phyloP scores from a whole-genome alignment of 1,140 invertebrate species.

The Phortica variegata region DNA sequence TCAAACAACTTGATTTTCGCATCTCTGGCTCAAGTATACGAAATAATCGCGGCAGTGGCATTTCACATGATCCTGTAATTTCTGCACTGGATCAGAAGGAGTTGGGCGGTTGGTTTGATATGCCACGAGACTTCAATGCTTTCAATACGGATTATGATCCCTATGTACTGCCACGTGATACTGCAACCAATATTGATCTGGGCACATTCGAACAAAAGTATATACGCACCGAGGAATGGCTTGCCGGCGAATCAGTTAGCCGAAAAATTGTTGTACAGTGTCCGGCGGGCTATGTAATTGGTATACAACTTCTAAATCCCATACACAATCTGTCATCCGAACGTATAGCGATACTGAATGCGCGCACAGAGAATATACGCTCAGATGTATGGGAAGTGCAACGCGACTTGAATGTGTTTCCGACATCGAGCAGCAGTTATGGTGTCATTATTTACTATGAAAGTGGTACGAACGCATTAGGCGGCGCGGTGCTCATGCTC shows the following conservation, averaged over 20 bases:
- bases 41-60: constrained; percentile 84
- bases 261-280: constrained; percentile 66
- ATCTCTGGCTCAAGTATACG: constrained; percentile 76
- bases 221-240: constrained; percentile 69
- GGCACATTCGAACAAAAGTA: constrained; percentile 75
- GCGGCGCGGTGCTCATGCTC: constrained; percentile 79
- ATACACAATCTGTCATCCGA: constrained; percentile 85
- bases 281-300: constrained; percentile 74
- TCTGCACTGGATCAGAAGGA: constrained; percentile 83
- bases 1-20: constrained; percentile 83
- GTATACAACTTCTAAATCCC: constrained; percentile 82
- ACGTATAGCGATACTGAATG: constrained; percentile 75
- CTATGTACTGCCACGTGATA: constrained; percentile 65
- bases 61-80: constrained; percentile 89
- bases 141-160: constrained; percentile 71
- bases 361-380: constrained; percentile 63
- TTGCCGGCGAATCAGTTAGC: constrained; percentile 61
- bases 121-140: constrained; percentile 65
- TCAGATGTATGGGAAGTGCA: constrained; percentile 75
- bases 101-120: constrained; percentile 87
- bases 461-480: constrained; percentile 75
- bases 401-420: constrained; percentile 82
- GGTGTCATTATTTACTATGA: constrained; percentile 79
- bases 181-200: constrained; percentile 65
- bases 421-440: constrained; percentile 81